Evolutionary conservation across 2,888 invertebrate genomes (phyloP).

Genomic region (Ditula angustiorana): DNA sequence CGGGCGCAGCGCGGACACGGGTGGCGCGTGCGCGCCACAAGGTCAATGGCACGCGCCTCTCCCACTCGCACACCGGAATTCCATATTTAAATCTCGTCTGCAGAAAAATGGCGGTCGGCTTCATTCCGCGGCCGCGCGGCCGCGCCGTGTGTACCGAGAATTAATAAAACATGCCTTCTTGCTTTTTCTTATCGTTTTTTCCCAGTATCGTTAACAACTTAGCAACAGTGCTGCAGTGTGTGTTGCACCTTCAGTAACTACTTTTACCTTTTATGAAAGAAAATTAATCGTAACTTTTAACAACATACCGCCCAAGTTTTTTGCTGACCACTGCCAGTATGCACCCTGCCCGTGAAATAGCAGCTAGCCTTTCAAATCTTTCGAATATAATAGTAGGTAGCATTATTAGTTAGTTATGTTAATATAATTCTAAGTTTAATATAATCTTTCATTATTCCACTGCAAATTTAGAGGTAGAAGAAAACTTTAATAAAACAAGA

Average conservation of each 20-base stretch:
- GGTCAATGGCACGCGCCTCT: conserved; percentile 84
- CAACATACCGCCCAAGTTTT: conserved; percentile 47
- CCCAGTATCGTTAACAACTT: conserved; percentile 73
- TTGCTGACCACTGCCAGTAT: conserved; percentile 46
- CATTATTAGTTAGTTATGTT: too few species aligned
- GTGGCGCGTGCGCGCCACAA: conserved; percentile 80
- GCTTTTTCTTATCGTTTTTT: conserved; percentile 76
- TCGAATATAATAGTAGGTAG: too few species aligned
- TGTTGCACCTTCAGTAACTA: conserved; percentile 48
- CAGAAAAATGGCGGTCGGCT: conserved; percentile 84
- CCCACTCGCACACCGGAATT: conserved; percentile 85
- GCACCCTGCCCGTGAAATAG: conserved; percentile 52
- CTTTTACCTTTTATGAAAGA: conserved; percentile 53
- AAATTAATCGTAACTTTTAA: conserved; percentile 62
- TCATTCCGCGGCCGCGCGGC: conserved; percentile 74
- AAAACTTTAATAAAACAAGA: conserved; percentile 18
- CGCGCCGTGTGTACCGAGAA: conserved; percentile 76
- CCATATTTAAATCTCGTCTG: conserved; percentile 86
- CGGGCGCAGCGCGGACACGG: conserved; percentile 53
- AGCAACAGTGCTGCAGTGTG: conserved; percentile 71
- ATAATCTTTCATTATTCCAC: not conserved
- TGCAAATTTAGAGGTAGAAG: not conserved
- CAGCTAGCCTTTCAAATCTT: too few species aligned
- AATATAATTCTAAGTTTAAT: not conserved
- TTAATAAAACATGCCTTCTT: conserved; percentile 81